These are phyloP conservation scores for Lipophrys pholis DNA, from an alignment of 2,113 vertebrate species.

Conservation along the genomic window DNA sequence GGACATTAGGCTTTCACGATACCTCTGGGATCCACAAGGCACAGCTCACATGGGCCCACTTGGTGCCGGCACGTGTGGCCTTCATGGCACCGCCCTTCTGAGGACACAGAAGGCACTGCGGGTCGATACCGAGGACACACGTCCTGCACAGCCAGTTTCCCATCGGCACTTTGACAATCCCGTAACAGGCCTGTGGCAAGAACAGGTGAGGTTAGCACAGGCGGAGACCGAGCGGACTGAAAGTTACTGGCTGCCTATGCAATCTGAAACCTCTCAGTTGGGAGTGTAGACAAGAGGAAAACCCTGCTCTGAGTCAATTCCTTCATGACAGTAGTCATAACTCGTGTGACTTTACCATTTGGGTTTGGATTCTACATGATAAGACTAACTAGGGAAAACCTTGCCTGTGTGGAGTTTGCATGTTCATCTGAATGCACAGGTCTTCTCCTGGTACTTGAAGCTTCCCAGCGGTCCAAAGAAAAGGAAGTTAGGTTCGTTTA, in stretches of 20 bases:
- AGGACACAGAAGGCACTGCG: conserved; percentile 95
- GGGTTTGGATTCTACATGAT: too few species aligned
- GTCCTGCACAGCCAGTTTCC: conserved; percentile 99
- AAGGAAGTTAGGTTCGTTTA: too few species aligned
- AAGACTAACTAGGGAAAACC: too few species aligned
- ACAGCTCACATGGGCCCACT: conserved; percentile 98
- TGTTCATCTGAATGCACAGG: too few species aligned
- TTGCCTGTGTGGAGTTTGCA: too few species aligned
- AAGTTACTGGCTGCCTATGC: background rate
- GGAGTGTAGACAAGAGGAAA: too few species aligned
- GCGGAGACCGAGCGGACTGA: background rate
- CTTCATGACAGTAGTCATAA: too few species aligned
- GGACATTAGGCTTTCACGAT: conserved; percentile 14
- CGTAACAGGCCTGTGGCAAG: conserved; percentile 92
- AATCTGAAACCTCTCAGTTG: too few species aligned
- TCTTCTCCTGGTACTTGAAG: too few species aligned
- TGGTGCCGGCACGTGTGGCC: conserved; percentile 92
- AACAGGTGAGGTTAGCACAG: background rate
- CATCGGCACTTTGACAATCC: conserved; percentile 95
- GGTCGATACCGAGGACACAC: conserved; percentile 92
- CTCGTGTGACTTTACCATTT: too few species aligned
- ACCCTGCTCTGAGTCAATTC: too few species aligned
- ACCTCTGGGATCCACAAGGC: conserved; percentile 99
- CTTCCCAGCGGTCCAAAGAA: too few species aligned
- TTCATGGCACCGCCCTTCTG: conserved; percentile 98